phyloP scores from a whole-genome alignment of 2,888 invertebrate genomes.

The Polyommatus iphigenia region DNA sequence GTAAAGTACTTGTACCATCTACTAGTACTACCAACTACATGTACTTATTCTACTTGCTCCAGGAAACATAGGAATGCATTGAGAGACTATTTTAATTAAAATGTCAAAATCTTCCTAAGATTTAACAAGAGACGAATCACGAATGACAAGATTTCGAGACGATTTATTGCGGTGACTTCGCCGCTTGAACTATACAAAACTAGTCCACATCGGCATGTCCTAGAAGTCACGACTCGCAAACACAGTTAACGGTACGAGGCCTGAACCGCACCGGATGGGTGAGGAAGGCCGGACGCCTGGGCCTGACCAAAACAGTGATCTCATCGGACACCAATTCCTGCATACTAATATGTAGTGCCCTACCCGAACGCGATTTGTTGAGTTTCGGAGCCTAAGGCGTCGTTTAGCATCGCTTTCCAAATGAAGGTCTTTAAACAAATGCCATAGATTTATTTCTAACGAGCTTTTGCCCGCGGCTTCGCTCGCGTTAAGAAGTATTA shows the following conservation, averaged over 20 bases:
- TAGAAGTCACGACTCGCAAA: slow-evolving; percentile 51
- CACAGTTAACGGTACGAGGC: slow-evolving; percentile 59
- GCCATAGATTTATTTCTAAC: neutral
- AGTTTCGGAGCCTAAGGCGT: neutral
- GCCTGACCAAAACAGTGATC: slow-evolving; percentile 58
- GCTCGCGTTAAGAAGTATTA: too few species aligned
- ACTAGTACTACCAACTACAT: too few species aligned
- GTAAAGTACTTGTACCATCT: too few species aligned
- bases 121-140: too few species aligned
- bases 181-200: neutral
- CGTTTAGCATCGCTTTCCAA: neutral
- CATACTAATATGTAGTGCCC: slow-evolving; percentile 42
- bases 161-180: neutral
- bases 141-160: neutral
- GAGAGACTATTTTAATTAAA: too few species aligned
- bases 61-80: too few species aligned
- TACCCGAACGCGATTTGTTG: neutral
- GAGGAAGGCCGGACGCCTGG: slow-evolving; percentile 56
- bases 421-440: neutral
- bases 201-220: slow-evolving; percentile 37
- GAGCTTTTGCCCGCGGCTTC: too few species aligned
- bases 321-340: slow-evolving; percentile 47
- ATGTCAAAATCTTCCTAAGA: too few species aligned
- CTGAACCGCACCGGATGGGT: slow-evolving; percentile 51
- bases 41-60: too few species aligned